Base-by-base conservation (phyloP, 1,140 invertebrate species). In the Augochlora pura region DNA sequence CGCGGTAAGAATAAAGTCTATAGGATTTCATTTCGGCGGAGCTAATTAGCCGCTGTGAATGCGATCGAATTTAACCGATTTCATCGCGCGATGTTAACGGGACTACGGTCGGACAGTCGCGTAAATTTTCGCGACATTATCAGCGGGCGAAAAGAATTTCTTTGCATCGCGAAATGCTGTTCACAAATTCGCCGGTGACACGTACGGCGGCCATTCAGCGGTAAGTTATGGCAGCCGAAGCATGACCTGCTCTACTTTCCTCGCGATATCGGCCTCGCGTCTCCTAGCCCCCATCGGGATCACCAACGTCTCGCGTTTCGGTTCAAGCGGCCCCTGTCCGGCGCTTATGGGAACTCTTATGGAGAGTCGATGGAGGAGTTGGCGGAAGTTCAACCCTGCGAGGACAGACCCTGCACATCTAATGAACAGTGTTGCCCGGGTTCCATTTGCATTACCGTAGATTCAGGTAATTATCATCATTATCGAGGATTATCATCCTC, bases 361-460 rank as follows among this genome's bases (percentile, higher is more conserved):
- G 90, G 88, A 2, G 89, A 85, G 16, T 85, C 89, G 1, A 42
- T 92, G 14, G 93, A 94, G 27, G 94, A 94, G 71, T 92, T 91
- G 59, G 91, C 93, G 32, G 92, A 94, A 75, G 94, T 94, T 65
- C 32, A 32, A 32, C 94, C 95, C 12, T 96, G 96, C 84, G 95
- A 95, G 77, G 94, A 94, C 60, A 94, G 93, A 80, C 93, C 92
- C 63, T 97, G 96, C 86, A 94, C 94, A 0, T 92, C 95, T 59
- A 97, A 96, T 87, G 96, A 97, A 77, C 94, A 96, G 82, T 97
- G 96, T 90, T 97, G 96, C 87, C 94, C 95, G 10, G 96, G 95
- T 38, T 95, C 94, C 38, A 94, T 97, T 54, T 97, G 96, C 88
- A 94, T 97, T 42, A 95, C 96, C 87, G 93, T 95, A 49, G 96